Evolutionary conservation across 2,797 vertebrate species (phyloP), one percentile per base, ranked within the genome.

Genomic region (Sparidentex hasta): DNA sequence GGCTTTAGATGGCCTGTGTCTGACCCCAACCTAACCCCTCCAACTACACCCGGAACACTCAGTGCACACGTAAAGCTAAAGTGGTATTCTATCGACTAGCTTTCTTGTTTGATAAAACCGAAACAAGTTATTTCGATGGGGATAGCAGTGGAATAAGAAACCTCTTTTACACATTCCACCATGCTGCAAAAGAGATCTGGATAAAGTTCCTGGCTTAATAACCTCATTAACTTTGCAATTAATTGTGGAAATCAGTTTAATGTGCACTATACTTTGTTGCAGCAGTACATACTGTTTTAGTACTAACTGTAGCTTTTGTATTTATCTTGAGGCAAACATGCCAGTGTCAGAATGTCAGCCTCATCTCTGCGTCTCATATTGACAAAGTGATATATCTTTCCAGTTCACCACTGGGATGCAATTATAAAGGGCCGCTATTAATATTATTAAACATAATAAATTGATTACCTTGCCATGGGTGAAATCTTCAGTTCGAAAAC

Each of bases 1-100:
- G 78, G 65, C 79, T 86, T 80, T 47, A 87, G 88, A 82, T 81
- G 67, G 76, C 69, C 62, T 44, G 25, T 84, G 66, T 81, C 46
- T 89, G 87, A 90, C 90, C 85, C 82, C 50, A 44, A 43, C 20
- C 65, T 71, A 50, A 76, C 78, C 80, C 78, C 57, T 62, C 33
- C 71, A 79, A 16, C 25, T 57, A 51, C 81, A 75, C 73, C 63
- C 27, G 46, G 18, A 82, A 47, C 54, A 81, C 50, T 71, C 51
- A 8, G 56, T 8, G 23, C 69, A 74, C 72, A 56, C 58, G 38
- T 38, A 38, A 63, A 76, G 21, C 67, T 79, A 1, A 71, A 41
- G 52, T 51, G 23, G 25, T 65, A 64, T 56, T 51, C 25, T 33
- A 0, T 4, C 1, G 13, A 27, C 21, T 23, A 18, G 44, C 27